These are phyloP conservation scores for Halcyon chelicuti DNA, from an alignment of 2,797 vertebrate species.

Conservation along the genomic window DNA sequence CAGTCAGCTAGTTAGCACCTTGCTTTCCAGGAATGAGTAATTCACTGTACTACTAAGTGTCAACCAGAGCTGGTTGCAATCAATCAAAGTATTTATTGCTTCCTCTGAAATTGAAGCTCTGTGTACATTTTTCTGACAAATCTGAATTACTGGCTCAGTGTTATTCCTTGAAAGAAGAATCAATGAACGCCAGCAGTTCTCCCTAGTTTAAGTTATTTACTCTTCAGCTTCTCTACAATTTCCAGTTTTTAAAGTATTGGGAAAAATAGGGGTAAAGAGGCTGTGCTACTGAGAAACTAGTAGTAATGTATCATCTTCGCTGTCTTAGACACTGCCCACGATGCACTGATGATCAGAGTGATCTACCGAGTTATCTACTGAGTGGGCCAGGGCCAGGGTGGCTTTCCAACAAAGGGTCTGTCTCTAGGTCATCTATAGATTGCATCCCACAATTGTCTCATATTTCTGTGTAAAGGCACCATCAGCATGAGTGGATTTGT, in stretches of 20 bases:
- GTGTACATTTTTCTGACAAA: constrained; percentile 53
- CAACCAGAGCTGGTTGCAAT: constrained; percentile 31
- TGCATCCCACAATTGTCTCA: neutral
- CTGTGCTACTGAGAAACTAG: neutral
- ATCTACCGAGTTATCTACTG: neutral
- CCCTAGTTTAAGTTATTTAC: constrained; percentile 1
- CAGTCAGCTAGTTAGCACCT: constrained; percentile 45
- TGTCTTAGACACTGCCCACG: neutral
- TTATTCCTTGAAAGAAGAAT: constrained; percentile 43
- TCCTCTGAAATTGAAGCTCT: constrained; percentile 24
- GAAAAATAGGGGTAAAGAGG: neutral
- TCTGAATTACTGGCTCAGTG: constrained; percentile 32
- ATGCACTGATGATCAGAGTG: neutral
- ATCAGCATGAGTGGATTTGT: neutral
- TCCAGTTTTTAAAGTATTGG: neutral
- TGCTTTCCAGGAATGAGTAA: constrained; percentile 55
- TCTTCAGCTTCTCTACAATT: neutral
- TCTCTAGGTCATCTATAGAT: neutral
- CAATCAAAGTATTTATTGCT: constrained; percentile 54
- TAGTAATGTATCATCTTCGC: neutral
- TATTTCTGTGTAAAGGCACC: neutral
- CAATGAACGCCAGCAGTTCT: constrained; percentile 19
- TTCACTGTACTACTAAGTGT: constrained; percentile 6
- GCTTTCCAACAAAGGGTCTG: neutral
- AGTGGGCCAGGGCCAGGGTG: neutral